Evolutionary conservation across 2,888 invertebrate genomes (phyloP), one percentile per base, ranked within the genome.

Genomic region (Microctonus aethiopoides): DNA sequence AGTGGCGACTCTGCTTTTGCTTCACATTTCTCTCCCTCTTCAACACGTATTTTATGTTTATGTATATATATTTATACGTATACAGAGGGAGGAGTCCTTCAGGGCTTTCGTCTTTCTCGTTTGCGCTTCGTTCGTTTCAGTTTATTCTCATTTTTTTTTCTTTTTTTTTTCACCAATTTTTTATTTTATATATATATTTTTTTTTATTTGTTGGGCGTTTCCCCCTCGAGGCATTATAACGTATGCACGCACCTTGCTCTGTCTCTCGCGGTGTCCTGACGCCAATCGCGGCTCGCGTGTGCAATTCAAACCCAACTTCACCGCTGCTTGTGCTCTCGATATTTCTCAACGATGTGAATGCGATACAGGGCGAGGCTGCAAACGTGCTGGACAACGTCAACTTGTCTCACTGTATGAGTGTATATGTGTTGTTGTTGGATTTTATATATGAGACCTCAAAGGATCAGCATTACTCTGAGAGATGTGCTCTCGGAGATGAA

Each of bases 171-270:
- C 16, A 11, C n/a, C 1, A 13, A 39, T 39, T 39, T 39, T 39
- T 13, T n/a, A 39, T 52, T 22, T 52, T 22, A 52, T 52, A n/a
- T n/a, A n/a, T n/a, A n/a, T 54, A 13, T 54, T 54, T 46, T 46
- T 46, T 16, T 46, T 46, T n/a, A 46, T 41, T 13, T 1, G 46
- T 16, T 7, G 4, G 46, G 11, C n/a, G 29, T 26, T n/a, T 54
- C 26, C 11, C 26, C 57, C 10, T 9, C n/a, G n/a, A 7, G 32
- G 32, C 20, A 46, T 46, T 57, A 10, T 57, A 16, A 22, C 46
- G 34, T 51, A 51, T 63, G 63, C 63, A 52, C 52, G 16, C 63
- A 63, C 52, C 63, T 63, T 63, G 20, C 52, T 51, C 32, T 22
- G 22, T 51, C 51, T 29, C 63, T 52, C 10, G 34, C 20, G 52